These are phyloP conservation scores for Rhabdomys dilectus DNA, from an alignment of 2,113 vertebrate species.

Conservation along the genomic window DNA sequence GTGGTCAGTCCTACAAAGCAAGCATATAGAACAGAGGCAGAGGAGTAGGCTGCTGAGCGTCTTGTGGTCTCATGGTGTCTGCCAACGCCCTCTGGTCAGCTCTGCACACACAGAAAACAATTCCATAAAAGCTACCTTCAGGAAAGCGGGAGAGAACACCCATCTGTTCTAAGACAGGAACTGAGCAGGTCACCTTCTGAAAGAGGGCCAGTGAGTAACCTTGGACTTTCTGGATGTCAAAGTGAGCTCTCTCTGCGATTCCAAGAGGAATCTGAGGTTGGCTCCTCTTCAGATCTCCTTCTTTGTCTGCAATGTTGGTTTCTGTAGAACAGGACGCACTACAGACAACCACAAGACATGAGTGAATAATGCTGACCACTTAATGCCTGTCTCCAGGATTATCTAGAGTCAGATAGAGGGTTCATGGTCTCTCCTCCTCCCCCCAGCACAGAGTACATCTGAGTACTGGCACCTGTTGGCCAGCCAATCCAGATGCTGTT, in stretches of 20 bases:
- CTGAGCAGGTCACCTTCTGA: too few species aligned
- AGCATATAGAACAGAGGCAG: neutral
- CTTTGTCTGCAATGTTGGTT: neutral
- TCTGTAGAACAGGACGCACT: neutral
- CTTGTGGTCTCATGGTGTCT: neutral
- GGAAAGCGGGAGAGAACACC: neutral
- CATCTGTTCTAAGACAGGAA: neutral
- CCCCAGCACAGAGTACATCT: fast-evolving
- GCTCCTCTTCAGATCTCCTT: neutral
- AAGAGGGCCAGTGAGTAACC: neutral
- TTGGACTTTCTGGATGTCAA: neutral
- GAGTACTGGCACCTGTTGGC: neutral
- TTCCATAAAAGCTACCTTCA: neutral
- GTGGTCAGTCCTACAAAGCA: neutral
- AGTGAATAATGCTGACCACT: neutral
- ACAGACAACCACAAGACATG: neutral
- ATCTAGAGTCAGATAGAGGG: neutral
- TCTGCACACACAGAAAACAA: neutral
- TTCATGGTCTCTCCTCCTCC: too few species aligned
- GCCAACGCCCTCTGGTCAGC: neutral
- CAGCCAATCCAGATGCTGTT: neutral
- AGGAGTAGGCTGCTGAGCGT: neutral
- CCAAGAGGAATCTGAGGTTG: neutral
- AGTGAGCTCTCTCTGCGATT: neutral
- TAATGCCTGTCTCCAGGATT: neutral